Conservation (phyloP, 2,113 vertebrate genomes). For the Lates calcarifer region DNA sequence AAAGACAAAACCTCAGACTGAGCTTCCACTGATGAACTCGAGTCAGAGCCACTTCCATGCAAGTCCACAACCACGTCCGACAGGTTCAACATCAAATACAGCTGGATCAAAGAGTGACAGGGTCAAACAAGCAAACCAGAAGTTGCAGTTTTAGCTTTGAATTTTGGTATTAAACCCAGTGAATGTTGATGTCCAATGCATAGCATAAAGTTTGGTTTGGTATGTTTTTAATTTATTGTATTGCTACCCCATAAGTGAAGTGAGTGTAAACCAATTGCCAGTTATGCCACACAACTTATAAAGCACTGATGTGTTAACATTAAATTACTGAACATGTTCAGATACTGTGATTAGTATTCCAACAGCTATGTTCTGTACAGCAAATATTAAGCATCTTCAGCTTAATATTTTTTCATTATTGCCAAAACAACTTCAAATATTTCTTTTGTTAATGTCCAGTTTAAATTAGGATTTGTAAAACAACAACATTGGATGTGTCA, state of each 20-base stretch:
- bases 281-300: slow-evolving; percentile 63
- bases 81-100: slow-evolving; percentile 54
- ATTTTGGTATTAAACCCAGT: slow-evolving; percentile 60
- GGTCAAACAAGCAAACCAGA: slow-evolving; percentile 53
- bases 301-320: slow-evolving; percentile 73
- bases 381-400: slow-evolving; percentile 55
- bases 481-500: slow-evolving; percentile 42
- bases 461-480: slow-evolving; percentile 47
- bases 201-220: slow-evolving; percentile 80
- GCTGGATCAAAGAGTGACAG: slow-evolving; percentile 50
- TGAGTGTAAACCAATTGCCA: slow-evolving; percentile 60
- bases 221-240: slow-evolving; percentile 64
- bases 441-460: slow-evolving; percentile 47
- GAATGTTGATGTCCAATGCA: slow-evolving; percentile 74
- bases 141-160: slow-evolving; percentile 55
- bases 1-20: slow-evolving; percentile 39
- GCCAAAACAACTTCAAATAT: slow-evolving; percentile 57
- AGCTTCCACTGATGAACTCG: slow-evolving; percentile 37
- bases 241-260: slow-evolving; percentile 68
- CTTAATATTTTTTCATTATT: slow-evolving; percentile 70
- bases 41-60: slow-evolving; percentile 37
- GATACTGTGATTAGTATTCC: slow-evolving; percentile 50
- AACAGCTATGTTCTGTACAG: slow-evolving; percentile 67
- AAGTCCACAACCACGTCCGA: slow-evolving; percentile 45
- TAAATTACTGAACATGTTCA: slow-evolving; percentile 55